Evolutionary conservation across 2,113 vertebrate species (phyloP).

Genomic region (Xenopus borealis): DNA sequence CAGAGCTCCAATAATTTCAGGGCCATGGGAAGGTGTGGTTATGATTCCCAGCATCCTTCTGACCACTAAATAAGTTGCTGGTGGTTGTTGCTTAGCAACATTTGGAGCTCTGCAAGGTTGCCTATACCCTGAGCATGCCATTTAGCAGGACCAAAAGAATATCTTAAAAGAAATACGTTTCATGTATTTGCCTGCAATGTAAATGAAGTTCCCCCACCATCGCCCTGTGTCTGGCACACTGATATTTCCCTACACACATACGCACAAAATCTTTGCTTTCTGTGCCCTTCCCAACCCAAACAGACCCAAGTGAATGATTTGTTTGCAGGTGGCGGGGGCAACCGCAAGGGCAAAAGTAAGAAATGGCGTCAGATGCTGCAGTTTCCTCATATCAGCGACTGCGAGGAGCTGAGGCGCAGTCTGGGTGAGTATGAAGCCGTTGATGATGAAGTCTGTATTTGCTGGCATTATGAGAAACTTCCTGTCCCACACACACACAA

Average conservation of each 20-base stretch:
- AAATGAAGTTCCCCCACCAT: slow-evolving; percentile 7
- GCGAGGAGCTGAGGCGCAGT: slow-evolving; percentile 86
- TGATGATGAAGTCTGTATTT: neutral
- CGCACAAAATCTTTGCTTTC: neutral
- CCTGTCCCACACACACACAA: neutral
- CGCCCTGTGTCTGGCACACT: neutral
- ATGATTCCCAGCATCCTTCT: no score
- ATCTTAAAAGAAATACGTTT: no score
- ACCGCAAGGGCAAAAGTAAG: slow-evolving; percentile 97
- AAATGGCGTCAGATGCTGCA: slow-evolving; percentile 99
- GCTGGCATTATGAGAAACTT: neutral
- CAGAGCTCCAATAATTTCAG: no score
- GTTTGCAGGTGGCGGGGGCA: slow-evolving; percentile 85
- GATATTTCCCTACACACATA: slow-evolving; percentile 20
- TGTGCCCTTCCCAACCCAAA: neutral
- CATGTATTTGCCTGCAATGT: slow-evolving; percentile 17
- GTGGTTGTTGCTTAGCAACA: no score
- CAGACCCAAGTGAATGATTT: neutral
- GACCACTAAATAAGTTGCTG: no score
- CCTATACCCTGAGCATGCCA: no score
- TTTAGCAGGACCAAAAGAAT: no score
- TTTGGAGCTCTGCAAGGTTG: no score
- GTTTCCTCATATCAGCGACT: slow-evolving; percentile 93
- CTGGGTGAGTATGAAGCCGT: slow-evolving; percentile 69
- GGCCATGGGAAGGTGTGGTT: no score